Evolutionary conservation across 2,888 invertebrate species (phyloP).

Genomic region (Sericinus montela): DNA sequence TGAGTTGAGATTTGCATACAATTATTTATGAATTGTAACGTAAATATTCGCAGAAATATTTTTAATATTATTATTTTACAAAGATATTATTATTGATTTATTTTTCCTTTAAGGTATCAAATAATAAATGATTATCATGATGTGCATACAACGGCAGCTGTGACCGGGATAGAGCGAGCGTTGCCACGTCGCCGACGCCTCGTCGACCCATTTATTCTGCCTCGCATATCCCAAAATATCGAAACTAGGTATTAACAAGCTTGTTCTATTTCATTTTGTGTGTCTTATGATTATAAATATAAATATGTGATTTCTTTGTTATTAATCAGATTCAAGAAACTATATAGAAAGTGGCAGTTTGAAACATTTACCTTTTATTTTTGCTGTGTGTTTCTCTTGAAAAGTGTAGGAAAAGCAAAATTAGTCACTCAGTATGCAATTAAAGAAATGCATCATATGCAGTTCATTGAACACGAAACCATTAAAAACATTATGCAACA

Average conservation of each 20-base stretch:
- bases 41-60: too few relatives aligned
- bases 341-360: neutral
- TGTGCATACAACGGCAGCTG: slow-evolving; percentile 55
- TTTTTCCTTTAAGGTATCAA: too few relatives aligned
- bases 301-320: neutral
- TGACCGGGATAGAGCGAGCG: slow-evolving; percentile 73
- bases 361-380: slow-evolving; percentile 9
- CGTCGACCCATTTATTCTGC: slow-evolving; percentile 68
- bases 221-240: slow-evolving; percentile 74
- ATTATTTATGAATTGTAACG: too few relatives aligned
- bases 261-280: slow-evolving; percentile 22
- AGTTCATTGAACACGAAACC: slow-evolving; percentile 2
- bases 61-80: too few relatives aligned
- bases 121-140: slow-evolving; percentile 22
- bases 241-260: slow-evolving; percentile 39
- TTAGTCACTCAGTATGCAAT: slow-evolving; percentile 9
- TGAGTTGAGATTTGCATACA: too few relatives aligned
- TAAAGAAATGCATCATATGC: slow-evolving; percentile 9
- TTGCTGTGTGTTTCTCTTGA: neutral
- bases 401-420: neutral
- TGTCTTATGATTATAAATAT: neutral
- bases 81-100: too few relatives aligned
- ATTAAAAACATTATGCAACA: slow-evolving; percentile 22
- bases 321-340: neutral
- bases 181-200: slow-evolving; percentile 58